Conservation (phyloP, 2,113 vertebrate genomes). For the Thamnophis sirtalis region DNA sequence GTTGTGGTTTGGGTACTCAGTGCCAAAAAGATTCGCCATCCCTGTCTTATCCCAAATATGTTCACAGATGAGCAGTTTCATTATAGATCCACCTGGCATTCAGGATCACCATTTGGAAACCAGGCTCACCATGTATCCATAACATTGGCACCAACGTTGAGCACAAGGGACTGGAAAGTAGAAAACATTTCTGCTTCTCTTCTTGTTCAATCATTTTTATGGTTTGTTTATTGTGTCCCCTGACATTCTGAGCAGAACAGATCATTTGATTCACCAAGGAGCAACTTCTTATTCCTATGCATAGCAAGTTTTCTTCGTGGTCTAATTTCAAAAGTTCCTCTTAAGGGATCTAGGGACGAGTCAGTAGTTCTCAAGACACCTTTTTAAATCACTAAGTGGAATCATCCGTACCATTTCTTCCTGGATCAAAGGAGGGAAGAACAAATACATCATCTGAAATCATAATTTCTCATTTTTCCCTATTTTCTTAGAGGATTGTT, state of each 20-base stretch:
- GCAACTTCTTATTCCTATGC: constrained; percentile 20
- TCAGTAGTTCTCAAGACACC: constrained; percentile 33
- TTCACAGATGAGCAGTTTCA: neutral
- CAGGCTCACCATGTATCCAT: neutral
- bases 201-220: neutral
- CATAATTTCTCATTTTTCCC: constrained; percentile 68
- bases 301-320: constrained; percentile 31
- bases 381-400: constrained; percentile 60
- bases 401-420: constrained; percentile 52
- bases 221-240: neutral
- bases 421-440: neutral
- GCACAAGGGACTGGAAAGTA: neutral
- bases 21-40: too few relatives aligned
- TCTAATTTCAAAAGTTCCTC: constrained; percentile 53
- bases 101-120: neutral
- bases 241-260: constrained; percentile 12
- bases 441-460: constrained; percentile 47
- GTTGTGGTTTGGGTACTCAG: too few relatives aligned
- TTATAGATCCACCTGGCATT: neutral
- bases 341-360: constrained; percentile 31
- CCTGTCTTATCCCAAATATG: neutral
- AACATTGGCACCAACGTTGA: neutral
- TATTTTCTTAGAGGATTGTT: constrained; percentile 66
- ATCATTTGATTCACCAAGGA: neutral
- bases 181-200: neutral